These are phyloP conservation scores for Peromyscus polionotus DNA, from an alignment of 2,113 vertebrate genomes.

Conservation along the genomic window DNA sequence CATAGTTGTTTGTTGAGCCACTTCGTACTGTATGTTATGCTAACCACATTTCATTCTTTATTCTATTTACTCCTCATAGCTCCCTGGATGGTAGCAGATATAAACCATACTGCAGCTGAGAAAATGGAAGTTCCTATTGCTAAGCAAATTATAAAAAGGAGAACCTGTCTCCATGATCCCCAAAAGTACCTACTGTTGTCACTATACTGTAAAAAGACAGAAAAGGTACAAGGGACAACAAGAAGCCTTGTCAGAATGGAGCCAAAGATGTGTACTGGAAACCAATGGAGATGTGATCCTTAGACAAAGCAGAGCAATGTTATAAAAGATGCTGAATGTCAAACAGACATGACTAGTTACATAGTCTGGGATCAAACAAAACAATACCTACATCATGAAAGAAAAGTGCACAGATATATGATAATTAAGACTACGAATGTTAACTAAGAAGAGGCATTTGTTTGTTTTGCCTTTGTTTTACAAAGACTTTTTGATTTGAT, in stretches of 20 bases:
- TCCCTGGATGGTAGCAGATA: constrained; percentile 7
- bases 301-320: neutral
- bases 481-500: constrained; percentile 47
- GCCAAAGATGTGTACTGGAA: constrained; percentile 4
- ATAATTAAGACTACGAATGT: constrained; percentile 45
- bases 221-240: neutral
- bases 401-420: constrained; percentile 2
- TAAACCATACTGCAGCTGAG: neutral
- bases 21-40: constrained; percentile 17
- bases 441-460: constrained; percentile 6
- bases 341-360: constrained; percentile 30
- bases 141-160: constrained; percentile 45
- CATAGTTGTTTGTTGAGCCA: constrained; percentile 36
- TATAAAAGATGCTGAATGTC: constrained; percentile 36
- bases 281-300: constrained; percentile 9
- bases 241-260: constrained; percentile 15
- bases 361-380: constrained; percentile 10
- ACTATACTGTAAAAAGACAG: neutral
- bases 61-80: constrained; percentile 57
- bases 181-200: constrained; percentile 38
- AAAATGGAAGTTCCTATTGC: constrained; percentile 36
- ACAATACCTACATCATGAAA: neutral
- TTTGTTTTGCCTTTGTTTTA: constrained; percentile 52
- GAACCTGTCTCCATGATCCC: neutral
- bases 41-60: constrained; percentile 39